Evolutionary conservation across 2,113 vertebrate genomes (phyloP).

Genomic region (Telmatochromis sp.): DNA sequence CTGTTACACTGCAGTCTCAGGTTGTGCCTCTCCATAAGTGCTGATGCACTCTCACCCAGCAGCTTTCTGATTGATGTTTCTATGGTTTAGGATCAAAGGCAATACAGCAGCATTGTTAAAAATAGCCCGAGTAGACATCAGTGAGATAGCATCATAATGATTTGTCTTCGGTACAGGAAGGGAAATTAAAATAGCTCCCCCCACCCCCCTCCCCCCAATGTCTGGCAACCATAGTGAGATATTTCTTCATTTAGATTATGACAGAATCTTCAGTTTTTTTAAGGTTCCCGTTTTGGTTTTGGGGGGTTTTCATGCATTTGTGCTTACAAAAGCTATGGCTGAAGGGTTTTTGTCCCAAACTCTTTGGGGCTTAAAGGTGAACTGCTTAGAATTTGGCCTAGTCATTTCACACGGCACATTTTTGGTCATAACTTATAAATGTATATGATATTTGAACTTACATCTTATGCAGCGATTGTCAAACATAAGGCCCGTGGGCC

Average conservation of each 20-base stretch:
- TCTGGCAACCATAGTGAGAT: neutral
- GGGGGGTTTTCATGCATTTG: neutral
- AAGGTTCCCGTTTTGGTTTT: neutral
- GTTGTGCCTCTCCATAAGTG: neutral
- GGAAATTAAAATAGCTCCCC: neutral
- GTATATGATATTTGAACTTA: neutral
- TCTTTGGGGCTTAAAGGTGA: neutral
- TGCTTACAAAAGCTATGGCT: neutral
- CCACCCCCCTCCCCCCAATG: rapidly evolving
- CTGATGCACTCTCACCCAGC: constrained; percentile 24
- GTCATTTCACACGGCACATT: neutral
- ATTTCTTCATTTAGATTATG: neutral
- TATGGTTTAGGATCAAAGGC: neutral
- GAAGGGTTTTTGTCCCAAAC: neutral
- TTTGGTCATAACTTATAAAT: neutral
- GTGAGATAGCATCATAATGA: neutral
- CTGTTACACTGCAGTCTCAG: neutral
- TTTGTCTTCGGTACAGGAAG: neutral
- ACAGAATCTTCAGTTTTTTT: neutral
- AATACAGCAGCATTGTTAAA: constrained; percentile 7
- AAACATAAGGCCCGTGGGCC: neutral
- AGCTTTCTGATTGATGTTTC: constrained; percentile 30
- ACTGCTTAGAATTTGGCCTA: neutral
- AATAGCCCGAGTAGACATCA: neutral
- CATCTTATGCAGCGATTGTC: neutral